Evolutionary conservation across 30 jellyfish, hydroid and myxozoan genomes (phyloP), one percentile per base, ranked within the genome.

Genomic region (Cassiopea andromeda): DNA sequence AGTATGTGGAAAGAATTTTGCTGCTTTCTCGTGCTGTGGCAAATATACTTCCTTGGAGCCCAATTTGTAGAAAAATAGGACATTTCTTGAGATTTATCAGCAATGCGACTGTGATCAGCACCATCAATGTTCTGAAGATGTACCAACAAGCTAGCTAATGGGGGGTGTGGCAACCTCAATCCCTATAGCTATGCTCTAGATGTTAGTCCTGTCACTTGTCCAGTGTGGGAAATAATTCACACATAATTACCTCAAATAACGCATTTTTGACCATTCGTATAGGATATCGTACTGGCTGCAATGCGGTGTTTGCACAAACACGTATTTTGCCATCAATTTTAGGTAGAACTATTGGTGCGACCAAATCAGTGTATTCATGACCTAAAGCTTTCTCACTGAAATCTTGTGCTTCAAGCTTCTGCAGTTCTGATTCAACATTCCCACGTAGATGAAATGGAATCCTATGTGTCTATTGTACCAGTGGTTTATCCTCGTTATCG

Each of bases 331-430:
- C 69, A 14, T 81, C 64, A 13, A 60, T 81, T 81, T 81, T 7
- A 81, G 90, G 82, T 43, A 50, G n/a, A 44, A 69, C 81, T 1
- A 69, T 69, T 6, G 92, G 92, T 44, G 83, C 46, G 4, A 83
- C 84, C 92, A 85, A 83, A 19, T 70, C 84, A 49, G 92, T 83
- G 46, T 67, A 68, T 49, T 87, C 94, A 58, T 61, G 75, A 48
- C 43, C 83, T 1, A 90, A 71, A 43, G 67, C 94, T 46, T 69
- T 68, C 64, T 87, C 94, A 72, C 60, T 87, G 19, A 87, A 75
- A 83, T 75, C 89, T 69, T 67, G 88, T 16, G 16, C 61, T 66
- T 75, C 89, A 10, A 87, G 47, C 47, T 76, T 75, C 75, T 78
- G 4, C 2, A 87, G 48, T 59, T 75, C 94, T 64, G 10, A 44